phyloP scores from a whole-genome alignment of 2,888 invertebrate species.

The Acronicta aceris region DNA sequence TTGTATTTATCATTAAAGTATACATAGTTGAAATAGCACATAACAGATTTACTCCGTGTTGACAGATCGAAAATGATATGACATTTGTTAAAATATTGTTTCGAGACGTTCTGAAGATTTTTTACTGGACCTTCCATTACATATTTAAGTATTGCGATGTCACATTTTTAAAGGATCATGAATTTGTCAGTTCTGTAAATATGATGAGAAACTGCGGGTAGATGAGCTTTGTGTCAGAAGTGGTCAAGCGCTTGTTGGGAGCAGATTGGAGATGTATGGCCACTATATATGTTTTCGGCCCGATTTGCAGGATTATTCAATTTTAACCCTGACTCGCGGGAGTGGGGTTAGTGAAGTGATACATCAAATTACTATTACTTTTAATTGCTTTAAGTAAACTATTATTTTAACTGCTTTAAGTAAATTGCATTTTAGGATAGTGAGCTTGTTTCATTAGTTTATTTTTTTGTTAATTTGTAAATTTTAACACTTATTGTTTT shows the following conservation, averaged over 20 bases:
- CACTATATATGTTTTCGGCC: constrained; percentile 89
- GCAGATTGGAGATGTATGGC: constrained; percentile 79
- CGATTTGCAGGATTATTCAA: constrained; percentile 83
- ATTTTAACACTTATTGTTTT: constrained; percentile 81
- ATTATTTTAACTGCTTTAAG: constrained; percentile 81
- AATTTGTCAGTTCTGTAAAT: constrained; percentile 74
- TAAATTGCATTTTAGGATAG: constrained; percentile 80
- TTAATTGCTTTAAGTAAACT: constrained; percentile 75
- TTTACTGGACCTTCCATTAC: constrained; percentile 76
- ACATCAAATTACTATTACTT: constrained; percentile 58
- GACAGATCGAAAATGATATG: constrained; percentile 70
- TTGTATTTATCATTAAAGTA: constrained; percentile 75
- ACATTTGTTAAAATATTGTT: constrained; percentile 70
- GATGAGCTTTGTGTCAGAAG: constrained; percentile 63
- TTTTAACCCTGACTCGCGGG: constrained; percentile 63
- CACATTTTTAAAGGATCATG: constrained; percentile 55
- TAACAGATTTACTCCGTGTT: constrained; percentile 77
- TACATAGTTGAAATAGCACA: constrained; percentile 79
- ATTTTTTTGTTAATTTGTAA: constrained; percentile 84
- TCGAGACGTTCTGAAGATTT: constrained; percentile 71
- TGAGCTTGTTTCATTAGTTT: constrained; percentile 82
- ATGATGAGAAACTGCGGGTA: constrained; percentile 61
- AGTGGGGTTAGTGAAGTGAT: constrained; percentile 80
- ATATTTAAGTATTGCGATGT: constrained; percentile 60
- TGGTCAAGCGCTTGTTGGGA: constrained; percentile 55